Conservation (phyloP, 2,888 invertebrate genomes). For the Micropterix aruncella region DNA sequence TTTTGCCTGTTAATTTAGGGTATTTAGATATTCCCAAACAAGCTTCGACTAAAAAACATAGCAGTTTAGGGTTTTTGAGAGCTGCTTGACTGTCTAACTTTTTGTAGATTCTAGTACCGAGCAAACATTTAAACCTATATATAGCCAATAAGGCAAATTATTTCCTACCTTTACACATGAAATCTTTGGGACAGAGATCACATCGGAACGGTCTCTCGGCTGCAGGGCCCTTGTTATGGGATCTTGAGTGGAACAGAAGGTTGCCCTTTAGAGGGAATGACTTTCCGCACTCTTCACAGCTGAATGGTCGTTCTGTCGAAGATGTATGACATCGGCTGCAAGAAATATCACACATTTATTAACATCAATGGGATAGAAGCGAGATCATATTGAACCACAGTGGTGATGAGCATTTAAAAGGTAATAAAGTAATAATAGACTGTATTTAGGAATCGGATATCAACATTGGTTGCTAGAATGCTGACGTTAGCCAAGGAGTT, state of each 20-base stretch:
- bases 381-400: too few relatives aligned
- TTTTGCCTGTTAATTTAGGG: too few relatives aligned
- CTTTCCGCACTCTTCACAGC: constrained; percentile 75
- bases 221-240: constrained; percentile 62
- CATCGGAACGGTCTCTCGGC: constrained; percentile 59
- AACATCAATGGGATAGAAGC: neutral
- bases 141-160: too few relatives aligned
- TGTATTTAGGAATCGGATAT: neutral
- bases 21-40: too few relatives aligned
- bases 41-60: too few relatives aligned
- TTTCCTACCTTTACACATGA: constrained; percentile 69
- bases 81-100: too few relatives aligned
- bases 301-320: constrained; percentile 61
- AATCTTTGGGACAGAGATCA: constrained; percentile 74
- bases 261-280: constrained; percentile 77
- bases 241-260: constrained; percentile 72
- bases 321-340: constrained; percentile 41
- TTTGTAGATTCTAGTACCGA: too few relatives aligned
- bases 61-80: too few relatives aligned
- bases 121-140: too few relatives aligned
- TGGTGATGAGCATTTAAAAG: too few relatives aligned
- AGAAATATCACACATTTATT: neutral
- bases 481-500: neutral
- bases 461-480: neutral
- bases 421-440: neutral